Base-by-base conservation (phyloP, 1,140 invertebrate species). In the Meloidogyne chitwoodi region DNA sequence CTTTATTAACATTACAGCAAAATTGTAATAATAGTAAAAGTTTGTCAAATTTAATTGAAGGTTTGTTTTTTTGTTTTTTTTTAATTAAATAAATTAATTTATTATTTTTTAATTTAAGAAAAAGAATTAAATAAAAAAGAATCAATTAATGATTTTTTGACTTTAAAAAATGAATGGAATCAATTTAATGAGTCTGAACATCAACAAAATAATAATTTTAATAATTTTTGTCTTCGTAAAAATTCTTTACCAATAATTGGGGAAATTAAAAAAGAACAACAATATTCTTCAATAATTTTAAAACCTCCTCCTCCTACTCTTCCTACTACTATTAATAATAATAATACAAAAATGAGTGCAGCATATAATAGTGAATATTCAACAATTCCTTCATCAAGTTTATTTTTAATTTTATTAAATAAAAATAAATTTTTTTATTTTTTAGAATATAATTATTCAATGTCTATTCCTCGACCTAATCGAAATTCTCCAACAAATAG, bases 381-480 rank as follows among this genome's bases (percentile, higher is more conserved):
- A 11, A 72, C 24, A 27, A 19, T 44, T n/a, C 11, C 12, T 27
- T 41, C 34, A 16, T 38, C 61, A n/a, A 75, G 61, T 61, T 12
- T 29, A 14, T 22, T 22, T 24, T 27, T 24, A 12, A 34, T 44
- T 74, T 22, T 5, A 8, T 63, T 78, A 14, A 76, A 22, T 26
- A 62, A n/a, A n/a, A n/a, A n/a, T n/a, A n/a, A n/a, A n/a, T 2
- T 12, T 22, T 11, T 5, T 29, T 14, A 1, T 34, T 79, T 81
- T 79, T 38, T 11, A 81, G 80, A 83, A 48, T 81, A 83, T 48
- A 64, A 80, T 56, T 82, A 41, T 65, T 24, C 81, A 34, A 81
- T 81, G 26, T 83, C 80, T 4, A 72, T 81, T 65, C 80, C 80
- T 62, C 80, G 81, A n/a, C 81, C 80, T 14, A 79, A 80, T 41